Conservation (phyloP, 92 coral and sea anemone genomes). For the Porites divaricata region DNA sequence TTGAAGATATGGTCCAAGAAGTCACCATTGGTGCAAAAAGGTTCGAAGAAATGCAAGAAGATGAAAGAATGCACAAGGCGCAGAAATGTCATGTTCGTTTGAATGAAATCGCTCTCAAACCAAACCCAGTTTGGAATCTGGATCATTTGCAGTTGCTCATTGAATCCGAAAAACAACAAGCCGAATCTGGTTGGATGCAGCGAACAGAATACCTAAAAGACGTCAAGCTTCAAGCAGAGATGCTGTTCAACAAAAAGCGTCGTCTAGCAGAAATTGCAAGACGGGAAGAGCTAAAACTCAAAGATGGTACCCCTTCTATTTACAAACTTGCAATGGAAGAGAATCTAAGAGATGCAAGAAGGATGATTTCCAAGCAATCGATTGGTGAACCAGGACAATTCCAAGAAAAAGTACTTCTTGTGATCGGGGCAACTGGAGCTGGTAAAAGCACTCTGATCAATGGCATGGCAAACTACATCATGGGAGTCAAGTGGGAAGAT, state of each 20-base stretch:
- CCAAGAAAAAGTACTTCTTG: conserved; percentile 16
- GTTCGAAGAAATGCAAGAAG: conserved; percentile 48
- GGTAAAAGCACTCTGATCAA: conserved; percentile 60
- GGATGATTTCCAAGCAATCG: neutral
- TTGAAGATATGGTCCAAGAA: conserved; percentile 35
- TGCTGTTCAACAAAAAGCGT: no score
- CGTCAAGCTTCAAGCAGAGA: no score
- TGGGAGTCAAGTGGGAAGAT: conserved; percentile 41
- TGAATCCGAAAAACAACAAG: no score
- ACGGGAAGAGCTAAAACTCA: neutral
- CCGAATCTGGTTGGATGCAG: no score
- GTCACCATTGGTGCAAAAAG: conserved; percentile 35
- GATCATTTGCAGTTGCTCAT: no score
- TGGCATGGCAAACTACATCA: conserved; percentile 54
- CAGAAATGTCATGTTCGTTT: no score
- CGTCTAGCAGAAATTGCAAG: no score
- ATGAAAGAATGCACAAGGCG: conserved; percentile 2
- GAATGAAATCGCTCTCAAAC: no score
- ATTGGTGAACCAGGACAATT: neutral
- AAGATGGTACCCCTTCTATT: neutral
- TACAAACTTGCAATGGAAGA: conserved; percentile 1
- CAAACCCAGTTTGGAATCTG: no score
- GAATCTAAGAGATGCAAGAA: neutral
- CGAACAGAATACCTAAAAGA: no score
- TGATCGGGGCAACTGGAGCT: conserved; percentile 59